Base-by-base conservation (phyloP, 2,888 invertebrate genomes). In the Ichneumon xanthorius region DNA sequence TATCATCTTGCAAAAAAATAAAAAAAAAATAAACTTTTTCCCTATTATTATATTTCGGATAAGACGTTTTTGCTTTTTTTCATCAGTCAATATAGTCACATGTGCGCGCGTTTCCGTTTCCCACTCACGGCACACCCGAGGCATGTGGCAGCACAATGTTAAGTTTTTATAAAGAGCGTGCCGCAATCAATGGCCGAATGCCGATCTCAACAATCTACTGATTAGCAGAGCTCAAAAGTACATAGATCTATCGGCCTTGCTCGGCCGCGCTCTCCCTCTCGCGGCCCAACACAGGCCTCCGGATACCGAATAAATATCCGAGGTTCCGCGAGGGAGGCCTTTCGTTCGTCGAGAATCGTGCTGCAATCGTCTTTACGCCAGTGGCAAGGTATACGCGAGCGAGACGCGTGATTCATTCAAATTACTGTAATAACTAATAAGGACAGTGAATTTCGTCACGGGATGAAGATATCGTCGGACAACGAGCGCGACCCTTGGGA, bases 131-230 rank as follows among this genome's bases (percentile, higher is more conserved):
- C 33, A 37, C 50, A 53, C 14, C 33, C 14, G 37, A 65, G 22
- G 33, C 30, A 76, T 76, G 30, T 50, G 19, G 50, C 50, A 45
- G 26, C 11, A 58, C 22, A 22, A 58, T 33, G n/a, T 30, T n/a
- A 63, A 33, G 63, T 63, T 30, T 63, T 40, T 40, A 40, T 33
- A 19, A 33, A 37, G 37, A 63, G 2, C 63, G 37, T 33, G 14
- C 37, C n/a, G 58, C 58, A 76, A 76, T 76, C 63, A 53, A 50
- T 76, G 30, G 16, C 58, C 76, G 50, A 76, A 50, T 76, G 48
- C 63, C 75, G 75, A 75, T 76, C 19, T 65, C 48, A 53, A 65
- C 65, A 33, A 14, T 76, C 26, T 19, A 22, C 30, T 50, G 76
- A 76, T 76, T 48, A 50, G 48, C 45, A 14, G 50, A 53, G 50